Evolutionary conservation across 1,140 invertebrate species (phyloP).

Genomic region (Eueides isabella): DNA sequence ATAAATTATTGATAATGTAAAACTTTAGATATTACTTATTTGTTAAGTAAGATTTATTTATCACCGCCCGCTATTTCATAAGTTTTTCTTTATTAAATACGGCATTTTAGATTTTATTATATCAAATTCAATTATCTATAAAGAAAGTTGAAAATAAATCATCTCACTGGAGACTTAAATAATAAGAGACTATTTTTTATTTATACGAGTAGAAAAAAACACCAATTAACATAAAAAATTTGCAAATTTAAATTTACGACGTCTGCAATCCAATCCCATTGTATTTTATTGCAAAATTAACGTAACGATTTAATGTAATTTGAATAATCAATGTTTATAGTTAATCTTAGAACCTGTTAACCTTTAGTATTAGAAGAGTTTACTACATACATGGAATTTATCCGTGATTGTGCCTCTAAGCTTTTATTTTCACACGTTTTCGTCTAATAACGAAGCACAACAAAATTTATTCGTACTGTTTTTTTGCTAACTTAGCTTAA

Average conservation of each 20-base stretch:
- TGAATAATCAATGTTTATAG: not conserved
- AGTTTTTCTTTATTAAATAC: too few species aligned
- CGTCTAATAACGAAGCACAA: too few species aligned
- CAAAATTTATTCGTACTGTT: too few species aligned
- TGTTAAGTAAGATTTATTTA: too few species aligned
- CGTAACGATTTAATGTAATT: not conserved
- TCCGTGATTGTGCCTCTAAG: not conserved
- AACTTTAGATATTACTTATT: not conserved
- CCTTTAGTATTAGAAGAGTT: not conserved
- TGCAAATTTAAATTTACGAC: not conserved
- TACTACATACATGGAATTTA: not conserved
- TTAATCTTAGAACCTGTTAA: not conserved
- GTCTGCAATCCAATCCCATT: conserved; percentile 1
- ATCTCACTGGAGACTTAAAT: not conserved
- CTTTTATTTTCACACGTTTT: not conserved
- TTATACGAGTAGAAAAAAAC: not conserved
- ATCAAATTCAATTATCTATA: too few species aligned
- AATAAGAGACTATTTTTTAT: not conserved
- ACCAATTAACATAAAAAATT: not conserved
- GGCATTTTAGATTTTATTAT: too few species aligned
- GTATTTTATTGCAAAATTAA: conserved; percentile 13
- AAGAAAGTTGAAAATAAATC: not conserved
- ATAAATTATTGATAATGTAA: too few species aligned
- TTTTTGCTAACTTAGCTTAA: too few species aligned
- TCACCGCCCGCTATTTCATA: too few species aligned